Percentiles rank a stretch among this genome's conserved stretches.
Evolutionary conservation across 2,113 vertebrate genomes (phyloP).

Genomic region (Aphyosemion australe): DNA sequence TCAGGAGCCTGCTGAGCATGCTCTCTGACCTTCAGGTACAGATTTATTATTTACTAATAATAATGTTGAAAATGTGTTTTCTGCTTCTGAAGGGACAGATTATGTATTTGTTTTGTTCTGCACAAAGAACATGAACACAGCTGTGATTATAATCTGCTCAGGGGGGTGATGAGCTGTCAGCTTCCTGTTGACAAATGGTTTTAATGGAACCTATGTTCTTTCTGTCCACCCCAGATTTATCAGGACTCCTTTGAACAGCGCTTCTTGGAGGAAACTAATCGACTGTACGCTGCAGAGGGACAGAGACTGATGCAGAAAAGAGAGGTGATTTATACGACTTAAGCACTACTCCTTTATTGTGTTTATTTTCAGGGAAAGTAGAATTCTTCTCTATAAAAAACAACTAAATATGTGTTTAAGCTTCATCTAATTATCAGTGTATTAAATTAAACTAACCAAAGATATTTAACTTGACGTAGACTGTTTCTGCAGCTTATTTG

Average conservation of each 20-base stretch:
- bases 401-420: too few relatives aligned
- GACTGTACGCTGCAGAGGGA: slow-evolving; percentile 95
- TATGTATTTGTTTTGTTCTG: not conserved
- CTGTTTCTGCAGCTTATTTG: too few relatives aligned
- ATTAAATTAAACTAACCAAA: too few relatives aligned
- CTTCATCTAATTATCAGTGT: too few relatives aligned
- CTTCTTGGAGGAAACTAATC: slow-evolving; percentile 98
- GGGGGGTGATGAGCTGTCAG: slow-evolving; percentile 14
- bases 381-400: not conserved
- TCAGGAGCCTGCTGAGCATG: slow-evolving; percentile 97
- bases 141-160: slow-evolving; percentile 10
- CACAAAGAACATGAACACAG: not conserved
- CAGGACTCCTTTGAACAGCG: slow-evolving; percentile 98
- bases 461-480: too few relatives aligned
- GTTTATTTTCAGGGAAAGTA: not conserved
- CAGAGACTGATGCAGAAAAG: slow-evolving; percentile 98
- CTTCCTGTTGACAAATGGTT: slow-evolving; percentile 33
- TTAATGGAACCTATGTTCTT: slow-evolving; percentile 45
- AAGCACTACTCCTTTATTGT: not conserved
- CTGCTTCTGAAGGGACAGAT: not conserved
- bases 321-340: slow-evolving; percentile 84
- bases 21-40: slow-evolving; percentile 94
- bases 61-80: not conserved
- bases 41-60: not conserved
- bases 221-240: slow-evolving; percentile 86